Percentiles rank a stretch among this genome's conserved stretches.
Conservation (phyloP, 2,888 invertebrate genomes). For the Drosophila pseudotalamancana region DNA sequence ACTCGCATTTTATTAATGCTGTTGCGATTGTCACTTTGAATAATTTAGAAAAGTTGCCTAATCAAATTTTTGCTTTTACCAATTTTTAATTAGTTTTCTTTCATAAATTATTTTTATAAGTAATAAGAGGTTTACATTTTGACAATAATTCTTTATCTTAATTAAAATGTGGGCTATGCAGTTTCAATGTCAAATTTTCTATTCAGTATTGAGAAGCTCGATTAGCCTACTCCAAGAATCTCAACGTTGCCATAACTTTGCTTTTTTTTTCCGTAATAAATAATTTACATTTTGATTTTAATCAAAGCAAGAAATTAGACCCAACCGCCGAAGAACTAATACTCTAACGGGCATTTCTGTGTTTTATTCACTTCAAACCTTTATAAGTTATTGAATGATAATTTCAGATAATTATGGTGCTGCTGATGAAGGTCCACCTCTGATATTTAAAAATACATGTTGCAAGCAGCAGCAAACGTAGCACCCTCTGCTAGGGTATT, state of each 20-base stretch:
- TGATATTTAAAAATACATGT: no score
- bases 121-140: constrained; percentile 7
- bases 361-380: background rate
- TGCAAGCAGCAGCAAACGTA: background rate
- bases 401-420: no score
- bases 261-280: background rate
- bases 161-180: constrained; percentile 17
- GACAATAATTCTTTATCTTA: constrained; percentile 4
- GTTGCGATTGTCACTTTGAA: background rate
- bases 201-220: background rate
- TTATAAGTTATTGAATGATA: no score
- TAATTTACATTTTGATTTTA: constrained; percentile 30
- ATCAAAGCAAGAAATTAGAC: background rate
- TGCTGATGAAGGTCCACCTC: no score
- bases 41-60: background rate
- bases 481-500: constrained; percentile 3
- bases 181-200: background rate
- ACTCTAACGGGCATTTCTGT: background rate
- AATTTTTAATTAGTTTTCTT: constrained; percentile 31
- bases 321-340: background rate
- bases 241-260: background rate
- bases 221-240: constrained; percentile 8
- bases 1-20: background rate
- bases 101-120: background rate
- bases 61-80: constrained; percentile 10